A percentile compares a stretch with the other conserved stretches of the same genome.
Conservation (phyloP, 2,113 vertebrate species). For the Tragelaphus scriptus region DNA sequence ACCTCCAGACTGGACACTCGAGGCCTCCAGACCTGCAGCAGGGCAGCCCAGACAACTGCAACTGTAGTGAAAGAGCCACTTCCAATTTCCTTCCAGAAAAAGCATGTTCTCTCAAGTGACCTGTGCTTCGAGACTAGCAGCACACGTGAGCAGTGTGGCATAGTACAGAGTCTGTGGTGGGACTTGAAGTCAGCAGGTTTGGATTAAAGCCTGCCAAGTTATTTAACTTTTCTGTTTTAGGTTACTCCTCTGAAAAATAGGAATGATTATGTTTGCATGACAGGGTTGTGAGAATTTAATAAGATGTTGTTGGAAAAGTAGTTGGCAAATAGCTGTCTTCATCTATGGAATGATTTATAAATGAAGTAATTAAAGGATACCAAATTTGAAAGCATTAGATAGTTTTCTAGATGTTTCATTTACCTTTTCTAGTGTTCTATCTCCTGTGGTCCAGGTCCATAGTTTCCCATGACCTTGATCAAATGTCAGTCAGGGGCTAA, state of each 20-base stretch:
- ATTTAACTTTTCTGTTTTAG: not conserved
- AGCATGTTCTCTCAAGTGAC: not conserved
- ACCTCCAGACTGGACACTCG: not conserved
- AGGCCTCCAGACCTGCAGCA: not conserved
- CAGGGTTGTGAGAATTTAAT: not conserved
- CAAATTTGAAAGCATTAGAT: not conserved
- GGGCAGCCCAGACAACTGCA: not conserved
- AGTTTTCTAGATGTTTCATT: not conserved
- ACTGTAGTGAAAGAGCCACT: not conserved
- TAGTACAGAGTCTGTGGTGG: not conserved
- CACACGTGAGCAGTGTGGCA: not conserved
- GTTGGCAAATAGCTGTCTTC: not conserved
- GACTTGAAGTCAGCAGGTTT: not conserved
- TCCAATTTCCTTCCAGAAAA: not conserved
- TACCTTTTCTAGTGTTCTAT: not conserved
- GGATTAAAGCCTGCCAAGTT: not conserved
- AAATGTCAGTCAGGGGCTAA: not conserved
- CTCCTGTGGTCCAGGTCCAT: not conserved
- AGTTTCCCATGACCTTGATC: not conserved
- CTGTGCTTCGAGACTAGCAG: not conserved
- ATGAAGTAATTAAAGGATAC: not conserved
- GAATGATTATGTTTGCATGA: not conserved
- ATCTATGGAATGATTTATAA: not conserved
- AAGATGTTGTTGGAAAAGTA: not conserved
- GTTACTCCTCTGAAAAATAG: not conserved